phyloP scores from a whole-genome alignment of 2,113 vertebrate genomes.

The mouse (Mus musculus) region DNA sequence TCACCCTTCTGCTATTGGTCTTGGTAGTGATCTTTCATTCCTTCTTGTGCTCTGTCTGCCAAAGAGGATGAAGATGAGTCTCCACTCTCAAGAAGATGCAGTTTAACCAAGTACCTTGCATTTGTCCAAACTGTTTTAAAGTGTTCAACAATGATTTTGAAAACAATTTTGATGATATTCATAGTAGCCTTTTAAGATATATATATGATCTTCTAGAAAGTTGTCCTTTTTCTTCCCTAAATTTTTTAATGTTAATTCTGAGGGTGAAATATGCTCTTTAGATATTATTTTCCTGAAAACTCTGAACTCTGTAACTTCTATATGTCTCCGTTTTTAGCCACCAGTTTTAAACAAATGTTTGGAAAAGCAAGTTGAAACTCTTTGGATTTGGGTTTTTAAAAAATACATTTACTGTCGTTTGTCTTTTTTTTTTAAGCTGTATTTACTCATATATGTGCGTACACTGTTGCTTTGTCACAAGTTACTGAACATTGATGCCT shows the following conservation, averaged over 20 bases:
- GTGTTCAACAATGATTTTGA: background rate
- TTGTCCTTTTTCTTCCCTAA: background rate
- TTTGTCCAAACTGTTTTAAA: background rate
- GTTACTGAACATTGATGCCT: background rate
- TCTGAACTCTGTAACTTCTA: background rate
- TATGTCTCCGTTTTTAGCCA: constrained; percentile 1
- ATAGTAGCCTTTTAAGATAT: background rate
- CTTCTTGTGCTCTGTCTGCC: background rate
- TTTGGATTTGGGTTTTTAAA: background rate
- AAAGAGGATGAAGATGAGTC: background rate
- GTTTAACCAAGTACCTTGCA: background rate
- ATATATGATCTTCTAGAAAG: background rate
- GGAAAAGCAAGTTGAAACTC: background rate
- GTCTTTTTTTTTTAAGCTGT: too few relatives aligned
- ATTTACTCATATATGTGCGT: too few relatives aligned
- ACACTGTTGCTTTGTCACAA: too few relatives aligned
- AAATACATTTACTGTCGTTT: background rate
- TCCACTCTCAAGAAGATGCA: background rate
- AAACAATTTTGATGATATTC: background rate
- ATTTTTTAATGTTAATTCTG: background rate
- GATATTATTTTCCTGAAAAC: constrained; percentile 4
- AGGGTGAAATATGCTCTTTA: background rate
- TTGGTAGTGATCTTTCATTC: background rate
- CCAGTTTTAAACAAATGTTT: constrained; percentile 14
- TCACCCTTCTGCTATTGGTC: background rate